Base-by-base conservation (phyloP, 2,113 vertebrate genomes). In the Chaenogobius annularis region DNA sequence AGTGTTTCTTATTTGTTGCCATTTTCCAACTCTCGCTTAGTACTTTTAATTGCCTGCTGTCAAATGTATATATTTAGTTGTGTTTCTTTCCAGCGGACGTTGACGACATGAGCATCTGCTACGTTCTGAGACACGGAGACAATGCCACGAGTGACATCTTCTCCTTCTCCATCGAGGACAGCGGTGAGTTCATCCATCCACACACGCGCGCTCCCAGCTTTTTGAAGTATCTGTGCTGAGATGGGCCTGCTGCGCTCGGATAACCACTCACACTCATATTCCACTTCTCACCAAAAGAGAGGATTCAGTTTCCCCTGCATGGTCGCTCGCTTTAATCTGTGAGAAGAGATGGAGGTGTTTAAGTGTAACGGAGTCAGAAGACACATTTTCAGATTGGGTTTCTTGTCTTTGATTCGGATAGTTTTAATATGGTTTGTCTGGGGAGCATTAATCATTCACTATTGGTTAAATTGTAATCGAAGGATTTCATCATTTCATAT, bases 121-220 rank as follows among this genome's bases (percentile, higher is more conserved):
- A 95, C 48, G 66, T 95, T 77, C 86, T 96, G 82, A 93, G 83
- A 40, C 84, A 95, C 52, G 87, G 86, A 6, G 89, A 90, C 82
- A 93, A 93, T 22, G 90, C 92, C 23, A 93, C 94, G 22, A 91
- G 87, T 55, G 95, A 95, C 72, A 78, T 92, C 73, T 96, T 97
- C 89, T 90, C 90, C 80, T 96, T 98, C 82, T 94, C 93, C 46
- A 83, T 95, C 15, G 93, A 95, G 88, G 95, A 96, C 80, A 91
- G 59, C 1, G 94, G 95, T 96, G 89, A 94, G 94, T 86, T 14
- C 23, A 44, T 70, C 61, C 47, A 6, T 12, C 10, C 12, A 26
- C 22, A 26, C 11, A 14, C 20, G 50, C 69, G 54, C 43, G 55
- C 67, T 56, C 20, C 0, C 13, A 9, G n/a, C 10, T 5, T 40